Conservation (phyloP, 2,888 invertebrate genomes). For the Phalera bucephala region DNA sequence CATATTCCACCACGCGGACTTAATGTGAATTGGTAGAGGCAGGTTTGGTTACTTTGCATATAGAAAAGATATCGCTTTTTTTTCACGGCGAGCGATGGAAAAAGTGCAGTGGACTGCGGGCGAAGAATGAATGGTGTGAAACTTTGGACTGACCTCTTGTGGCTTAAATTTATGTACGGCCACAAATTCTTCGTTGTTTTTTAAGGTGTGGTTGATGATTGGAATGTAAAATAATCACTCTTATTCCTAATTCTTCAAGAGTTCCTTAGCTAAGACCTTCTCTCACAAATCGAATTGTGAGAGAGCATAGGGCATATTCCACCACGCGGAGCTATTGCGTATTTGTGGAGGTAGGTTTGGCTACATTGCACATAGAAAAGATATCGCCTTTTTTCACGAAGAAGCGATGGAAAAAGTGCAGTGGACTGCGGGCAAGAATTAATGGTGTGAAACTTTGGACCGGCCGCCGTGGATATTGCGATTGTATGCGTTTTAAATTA, state of each 20-base stretch:
- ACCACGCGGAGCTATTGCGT: too few species aligned
- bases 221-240: too few species aligned
- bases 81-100: conserved; percentile 41
- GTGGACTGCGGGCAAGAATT: conserved; percentile 71
- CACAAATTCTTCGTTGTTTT: conserved; percentile 42
- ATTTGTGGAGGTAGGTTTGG: too few species aligned
- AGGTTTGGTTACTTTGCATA: conserved; percentile 65
- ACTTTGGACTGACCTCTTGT: conserved; percentile 44
- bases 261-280: too few species aligned
- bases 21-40: too few species aligned
- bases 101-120: conserved; percentile 72
- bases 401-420: conserved; percentile 63
- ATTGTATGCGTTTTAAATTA: conserved; percentile 50
- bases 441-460: conserved; percentile 71
- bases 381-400: conserved; percentile 46
- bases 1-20: too few species aligned
- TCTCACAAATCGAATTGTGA: too few species aligned
- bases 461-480: conserved; percentile 38
- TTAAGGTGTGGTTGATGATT: conserved; percentile 19
- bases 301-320: too few species aligned
- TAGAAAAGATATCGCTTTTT: conserved; percentile 64
- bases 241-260: too few species aligned
- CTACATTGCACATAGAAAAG: conserved; percentile 73
- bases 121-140: conserved; percentile 77
- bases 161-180: conserved; percentile 64